These are phyloP conservation scores for Agelastica alni DNA, from an alignment of 2,888 invertebrate species.

Conservation along the genomic window DNA sequence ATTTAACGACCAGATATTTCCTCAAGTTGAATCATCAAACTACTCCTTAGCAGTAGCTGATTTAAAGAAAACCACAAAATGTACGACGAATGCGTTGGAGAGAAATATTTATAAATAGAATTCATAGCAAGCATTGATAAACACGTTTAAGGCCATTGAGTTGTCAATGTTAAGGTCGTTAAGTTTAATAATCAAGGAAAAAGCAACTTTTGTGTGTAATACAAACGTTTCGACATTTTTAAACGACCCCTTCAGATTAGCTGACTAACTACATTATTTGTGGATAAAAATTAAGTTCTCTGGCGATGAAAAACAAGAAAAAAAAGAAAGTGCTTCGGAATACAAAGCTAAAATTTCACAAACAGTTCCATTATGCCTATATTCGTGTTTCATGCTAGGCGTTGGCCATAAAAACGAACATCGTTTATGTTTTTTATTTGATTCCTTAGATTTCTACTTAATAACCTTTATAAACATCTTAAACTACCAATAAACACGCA, in stretches of 20 bases:
- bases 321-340: background rate
- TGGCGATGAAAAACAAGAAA: background rate
- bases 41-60: conserved; percentile 9
- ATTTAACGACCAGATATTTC: conserved; percentile 25
- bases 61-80: conserved; percentile 18
- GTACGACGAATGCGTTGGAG: background rate
- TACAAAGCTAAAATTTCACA: conserved; percentile 7
- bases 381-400: conserved; percentile 17
- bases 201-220: no score
- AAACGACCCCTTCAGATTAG: no score
- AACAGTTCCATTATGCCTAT: conserved; percentile 21
- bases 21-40: conserved; percentile 27
- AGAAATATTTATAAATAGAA: no score
- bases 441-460: conserved; percentile 20
- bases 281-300: background rate
- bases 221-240: no score
- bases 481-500: conserved; percentile 13
- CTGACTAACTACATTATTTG: no score
- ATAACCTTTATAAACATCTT: conserved; percentile 17
- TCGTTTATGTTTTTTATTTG: conserved; percentile 5
- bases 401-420: conserved; percentile 11
- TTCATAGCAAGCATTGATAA: no score
- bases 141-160: no score
- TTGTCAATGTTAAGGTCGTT: background rate
- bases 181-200: background rate